These are phyloP conservation scores for Formica aserva DNA, from an alignment of 2,888 invertebrate species.

Conservation along the genomic window DNA sequence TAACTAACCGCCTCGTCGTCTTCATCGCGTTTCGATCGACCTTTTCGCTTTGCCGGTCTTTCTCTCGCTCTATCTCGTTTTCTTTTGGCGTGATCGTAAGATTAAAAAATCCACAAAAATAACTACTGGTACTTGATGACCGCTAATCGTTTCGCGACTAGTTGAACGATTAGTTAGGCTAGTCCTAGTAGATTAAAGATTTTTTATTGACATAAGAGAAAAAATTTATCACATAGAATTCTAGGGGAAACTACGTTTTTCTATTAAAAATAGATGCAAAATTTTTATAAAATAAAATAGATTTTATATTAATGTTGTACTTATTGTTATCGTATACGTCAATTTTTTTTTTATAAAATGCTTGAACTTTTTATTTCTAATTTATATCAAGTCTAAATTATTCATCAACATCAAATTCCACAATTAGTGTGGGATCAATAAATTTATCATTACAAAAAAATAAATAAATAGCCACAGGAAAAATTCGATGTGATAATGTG, in stretches of 20 bases:
- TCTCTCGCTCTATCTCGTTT: slow-evolving; percentile 7
- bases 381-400: background rate
- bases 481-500: slow-evolving; percentile 48
- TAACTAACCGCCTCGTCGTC: slow-evolving; percentile 79
- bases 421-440: background rate
- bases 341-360: background rate
- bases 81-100: background rate
- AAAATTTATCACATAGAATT: background rate
- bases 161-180: background rate
- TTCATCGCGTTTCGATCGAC: slow-evolving; percentile 54
- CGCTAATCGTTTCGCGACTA: background rate
- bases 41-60: background rate
- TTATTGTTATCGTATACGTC: background rate
- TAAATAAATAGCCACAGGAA: slow-evolving; percentile 7
- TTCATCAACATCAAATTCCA: background rate
- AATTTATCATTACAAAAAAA: slow-evolving; percentile 16
- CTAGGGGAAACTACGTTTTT: background rate
- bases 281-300: background rate
- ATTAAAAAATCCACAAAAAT: background rate
- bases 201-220: background rate
- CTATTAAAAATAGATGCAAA: background rate
- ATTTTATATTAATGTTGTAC: background rate
- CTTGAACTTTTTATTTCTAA: background rate
- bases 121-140: background rate
- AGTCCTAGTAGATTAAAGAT: background rate